phyloP scores from a whole-genome alignment of 2,888 invertebrate species.

The Sympetrum striolatum region DNA sequence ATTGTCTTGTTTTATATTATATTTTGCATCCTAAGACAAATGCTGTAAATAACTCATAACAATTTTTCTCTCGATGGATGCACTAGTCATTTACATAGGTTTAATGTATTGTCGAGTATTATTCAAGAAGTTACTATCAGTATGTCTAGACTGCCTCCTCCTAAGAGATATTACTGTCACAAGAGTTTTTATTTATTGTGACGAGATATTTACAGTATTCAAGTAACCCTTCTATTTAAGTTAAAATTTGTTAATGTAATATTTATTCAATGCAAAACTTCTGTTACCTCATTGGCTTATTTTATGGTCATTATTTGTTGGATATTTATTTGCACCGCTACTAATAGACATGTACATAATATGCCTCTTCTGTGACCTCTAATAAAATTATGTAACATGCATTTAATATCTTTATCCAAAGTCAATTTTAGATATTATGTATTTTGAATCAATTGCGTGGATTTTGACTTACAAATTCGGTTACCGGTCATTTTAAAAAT shows the following conservation, averaged over 20 bases:
- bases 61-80: too few relatives aligned
- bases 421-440: too few relatives aligned
- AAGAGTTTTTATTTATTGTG: too few relatives aligned
- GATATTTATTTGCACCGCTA: neutral
- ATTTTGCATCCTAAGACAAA: conserved; percentile 16
- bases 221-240: neutral
- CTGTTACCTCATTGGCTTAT: neutral
- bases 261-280: neutral
- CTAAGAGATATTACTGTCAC: too few relatives aligned
- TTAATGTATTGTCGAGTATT: too few relatives aligned
- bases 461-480: too few relatives aligned
- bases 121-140: too few relatives aligned
- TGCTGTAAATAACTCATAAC: neutral
- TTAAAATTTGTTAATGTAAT: neutral
- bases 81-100: too few relatives aligned
- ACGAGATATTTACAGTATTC: neutral
- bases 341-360: conserved; percentile 19
- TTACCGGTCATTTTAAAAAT: too few relatives aligned
- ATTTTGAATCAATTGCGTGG: too few relatives aligned
- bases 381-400: neutral
- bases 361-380: conserved; percentile 13
- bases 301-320: neutral
- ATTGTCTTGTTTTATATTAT: neutral
- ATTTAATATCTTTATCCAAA: neutral
- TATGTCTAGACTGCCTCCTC: too few relatives aligned